A percentile compares a stretch with the other conserved stretches of the same genome.
These are phyloP conservation scores for Manis crassicaudata DNA, from an alignment of 2,797 vertebrate species.

Conservation along the genomic window DNA sequence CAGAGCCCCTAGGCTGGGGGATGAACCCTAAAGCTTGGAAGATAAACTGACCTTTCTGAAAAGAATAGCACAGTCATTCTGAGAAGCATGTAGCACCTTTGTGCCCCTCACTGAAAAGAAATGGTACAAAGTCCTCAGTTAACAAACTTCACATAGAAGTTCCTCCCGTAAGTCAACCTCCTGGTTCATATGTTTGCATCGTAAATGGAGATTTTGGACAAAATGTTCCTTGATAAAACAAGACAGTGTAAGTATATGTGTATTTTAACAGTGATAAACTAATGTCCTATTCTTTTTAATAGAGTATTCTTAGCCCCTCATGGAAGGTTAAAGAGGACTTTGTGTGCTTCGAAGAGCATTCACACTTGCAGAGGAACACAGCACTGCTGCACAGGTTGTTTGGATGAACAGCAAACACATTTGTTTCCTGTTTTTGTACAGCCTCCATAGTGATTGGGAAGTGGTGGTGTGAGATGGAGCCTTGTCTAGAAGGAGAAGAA, in stretches of 20 bases:
- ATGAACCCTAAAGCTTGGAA: not conserved
- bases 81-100: not conserved
- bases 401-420: slow-evolving; percentile 38
- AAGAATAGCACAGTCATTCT: slow-evolving; percentile 31
- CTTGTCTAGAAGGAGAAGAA: slow-evolving; percentile 97
- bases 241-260: not conserved
- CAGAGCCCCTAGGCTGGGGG: not conserved
- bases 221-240: not conserved
- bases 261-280: not conserved
- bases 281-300: slow-evolving; percentile 38
- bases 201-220: not conserved
- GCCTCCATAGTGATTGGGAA: slow-evolving; percentile 98
- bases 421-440: slow-evolving; percentile 79
- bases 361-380: not conserved
- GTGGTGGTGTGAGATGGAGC: slow-evolving; percentile 99
- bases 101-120: not conserved
- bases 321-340: not conserved
- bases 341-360: not conserved
- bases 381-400: not conserved
- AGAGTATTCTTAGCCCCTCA: not conserved
- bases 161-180: not conserved
- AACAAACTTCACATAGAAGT: not conserved
- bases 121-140: not conserved
- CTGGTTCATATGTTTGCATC: not conserved
- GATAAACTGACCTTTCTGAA: not conserved